These are phyloP conservation scores for Ateles fusciceps DNA, from an alignment of 2,797 vertebrate species.

Conservation along the genomic window DNA sequence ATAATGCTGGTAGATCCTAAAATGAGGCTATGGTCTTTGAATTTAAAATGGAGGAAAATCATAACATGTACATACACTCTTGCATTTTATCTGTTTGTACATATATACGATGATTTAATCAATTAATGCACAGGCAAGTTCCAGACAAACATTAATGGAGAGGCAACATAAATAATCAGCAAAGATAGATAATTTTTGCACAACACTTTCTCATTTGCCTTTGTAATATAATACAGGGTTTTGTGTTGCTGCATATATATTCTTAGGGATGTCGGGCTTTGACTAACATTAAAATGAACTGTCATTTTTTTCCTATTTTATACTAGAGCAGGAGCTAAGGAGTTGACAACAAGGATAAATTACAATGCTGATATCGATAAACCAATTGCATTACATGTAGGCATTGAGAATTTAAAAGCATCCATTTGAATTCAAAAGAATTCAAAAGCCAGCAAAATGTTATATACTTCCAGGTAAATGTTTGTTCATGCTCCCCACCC, in stretches of 20 bases:
- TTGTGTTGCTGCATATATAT: background rate
- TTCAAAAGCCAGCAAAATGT: too few relatives aligned
- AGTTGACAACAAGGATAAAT: background rate
- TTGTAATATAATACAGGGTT: background rate
- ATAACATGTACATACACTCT: background rate
- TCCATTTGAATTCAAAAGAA: too few relatives aligned
- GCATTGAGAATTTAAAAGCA: background rate
- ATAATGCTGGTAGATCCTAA: background rate
- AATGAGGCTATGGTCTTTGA: background rate
- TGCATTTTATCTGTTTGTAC: background rate
- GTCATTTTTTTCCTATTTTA: background rate
- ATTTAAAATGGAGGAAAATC: constrained; percentile 30
- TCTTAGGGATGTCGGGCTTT: background rate
- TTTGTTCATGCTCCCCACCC: background rate
- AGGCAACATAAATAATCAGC: background rate
- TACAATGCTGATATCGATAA: background rate
- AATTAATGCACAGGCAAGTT: background rate
- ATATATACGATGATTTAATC: background rate
- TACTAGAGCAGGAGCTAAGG: background rate
- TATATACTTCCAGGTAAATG: background rate
- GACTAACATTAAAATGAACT: background rate
- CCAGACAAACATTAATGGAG: background rate
- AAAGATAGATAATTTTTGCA: background rate
- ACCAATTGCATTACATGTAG: background rate
- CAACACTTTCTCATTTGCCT: constrained; percentile 40